Base-by-base conservation (phyloP, 2,113 vertebrate genomes). In the Rhizomys pruinosus region DNA sequence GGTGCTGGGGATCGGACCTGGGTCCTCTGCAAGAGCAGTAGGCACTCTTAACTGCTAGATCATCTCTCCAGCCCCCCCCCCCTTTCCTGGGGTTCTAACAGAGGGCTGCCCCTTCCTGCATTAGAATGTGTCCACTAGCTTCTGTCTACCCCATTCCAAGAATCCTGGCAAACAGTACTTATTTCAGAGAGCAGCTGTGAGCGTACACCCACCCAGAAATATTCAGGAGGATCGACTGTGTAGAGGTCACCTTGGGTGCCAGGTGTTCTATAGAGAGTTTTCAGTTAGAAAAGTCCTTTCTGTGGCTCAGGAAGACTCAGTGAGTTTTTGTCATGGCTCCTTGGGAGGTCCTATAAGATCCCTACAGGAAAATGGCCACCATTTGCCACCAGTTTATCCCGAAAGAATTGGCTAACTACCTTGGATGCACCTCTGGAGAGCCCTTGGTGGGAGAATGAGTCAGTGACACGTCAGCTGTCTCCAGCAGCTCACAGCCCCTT, bases 61-160 rank as follows among this genome's bases (percentile, higher is more conserved):
- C n/a, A n/a, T n/a, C n/a, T n/a, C n/a, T n/a, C n/a, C n/a, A n/a
- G n/a, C n/a, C n/a, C n/a, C n/a, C n/a, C n/a, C n/a, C n/a, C n/a
- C n/a, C n/a, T n/a, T n/a, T n/a, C 52, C 5, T 37, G 55, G 37
- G 66, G 32, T 23, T 39, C 7, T 57, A 47, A 9, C 7, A 11
- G 57, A 66, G n/a, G 44, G 0, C 2, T 3, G 39, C 66, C 27
- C 66, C 12, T 20, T 72, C 34, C 55, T 13, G 16, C 4, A 0
- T 22, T 55, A 19, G 39, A n/a, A 22, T 3, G 4, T 68, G 27
- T 27, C 0, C 32, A 1, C 13, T 22, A 44, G 22, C 7, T 0
- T 84, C 57, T 25, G 20, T 34, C 55, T 34, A 1, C 63, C 39
- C 63, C 1, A 1, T 9, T 32, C 37, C 37, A 27, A 2, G 66